These are phyloP conservation scores for Vulpes ferrilata DNA, from an alignment of 2,113 vertebrate species.

Conservation along the genomic window DNA sequence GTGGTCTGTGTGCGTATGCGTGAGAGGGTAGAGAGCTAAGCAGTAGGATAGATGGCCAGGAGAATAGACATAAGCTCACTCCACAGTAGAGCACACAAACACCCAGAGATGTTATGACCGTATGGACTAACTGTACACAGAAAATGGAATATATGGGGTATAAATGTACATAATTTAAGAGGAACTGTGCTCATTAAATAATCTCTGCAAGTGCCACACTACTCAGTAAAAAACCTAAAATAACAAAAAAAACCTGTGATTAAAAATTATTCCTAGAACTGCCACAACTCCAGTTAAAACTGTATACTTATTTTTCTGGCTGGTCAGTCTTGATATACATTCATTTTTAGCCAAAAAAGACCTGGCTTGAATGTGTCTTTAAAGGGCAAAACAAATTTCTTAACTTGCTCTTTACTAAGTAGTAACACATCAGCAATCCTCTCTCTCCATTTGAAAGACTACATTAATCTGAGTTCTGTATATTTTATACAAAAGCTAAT, in stretches of 20 bases:
- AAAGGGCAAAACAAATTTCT: constrained; percentile 36
- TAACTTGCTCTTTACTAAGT: constrained; percentile 34
- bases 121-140: constrained; percentile 6
- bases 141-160: neutral
- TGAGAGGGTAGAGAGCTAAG: neutral
- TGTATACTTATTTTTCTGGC: constrained; percentile 11
- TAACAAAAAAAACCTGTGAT: neutral
- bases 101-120: neutral
- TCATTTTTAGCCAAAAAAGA: constrained; percentile 17
- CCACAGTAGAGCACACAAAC: neutral
- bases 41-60: neutral
- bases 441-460: constrained; percentile 20
- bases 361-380: constrained; percentile 46
- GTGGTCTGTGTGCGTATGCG: neutral
- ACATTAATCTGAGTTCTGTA: neutral
- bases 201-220: constrained; percentile 19
- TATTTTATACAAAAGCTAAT: constrained; percentile 17
- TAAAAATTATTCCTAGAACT: constrained; percentile 1
- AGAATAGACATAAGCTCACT: neutral
- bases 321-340: neutral
- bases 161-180: neutral
- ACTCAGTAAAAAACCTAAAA: neutral
- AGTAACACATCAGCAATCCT: constrained; percentile 37
- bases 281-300: neutral
- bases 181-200: constrained; percentile 15